These are phyloP conservation scores for Philopotamus ludificatus DNA, from an alignment of 1,140 invertebrate genomes.

Conservation along the genomic window DNA sequence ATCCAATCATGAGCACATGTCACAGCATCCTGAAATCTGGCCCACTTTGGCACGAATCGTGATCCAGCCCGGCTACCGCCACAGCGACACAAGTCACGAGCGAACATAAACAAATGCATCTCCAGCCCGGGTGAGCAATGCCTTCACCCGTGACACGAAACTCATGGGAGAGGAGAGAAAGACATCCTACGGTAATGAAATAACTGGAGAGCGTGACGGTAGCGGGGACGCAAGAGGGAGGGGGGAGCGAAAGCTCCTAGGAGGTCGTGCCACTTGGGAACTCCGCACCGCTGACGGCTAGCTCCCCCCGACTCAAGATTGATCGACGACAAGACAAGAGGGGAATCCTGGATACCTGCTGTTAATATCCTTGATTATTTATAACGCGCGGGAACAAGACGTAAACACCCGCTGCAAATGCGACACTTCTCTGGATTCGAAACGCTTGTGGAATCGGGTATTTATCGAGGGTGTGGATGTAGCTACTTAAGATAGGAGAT, in stretches of 20 bases:
- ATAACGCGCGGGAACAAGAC: not conserved
- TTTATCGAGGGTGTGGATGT: no score
- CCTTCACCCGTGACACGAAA: constrained; percentile 21
- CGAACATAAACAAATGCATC: constrained; percentile 18
- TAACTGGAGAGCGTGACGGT: constrained; percentile 2
- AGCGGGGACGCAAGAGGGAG: not conserved
- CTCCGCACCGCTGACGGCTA: constrained; percentile 1
- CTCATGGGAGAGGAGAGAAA: constrained; percentile 3
- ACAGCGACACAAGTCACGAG: constrained; percentile 18
- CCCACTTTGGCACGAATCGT: constrained; percentile 14
- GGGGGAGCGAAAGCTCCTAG: not conserved
- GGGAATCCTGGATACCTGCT: not conserved
- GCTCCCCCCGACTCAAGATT: constrained; percentile 20
- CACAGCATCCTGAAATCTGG: constrained; percentile 15
- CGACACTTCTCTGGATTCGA: not conserved
- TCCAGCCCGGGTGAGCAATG: not conserved
- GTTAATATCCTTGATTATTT: constrained; percentile 21
- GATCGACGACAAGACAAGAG: constrained; percentile 30
- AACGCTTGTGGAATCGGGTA: no score
- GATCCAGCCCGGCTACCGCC: constrained; percentile 5
- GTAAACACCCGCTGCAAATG: not conserved
- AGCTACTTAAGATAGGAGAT: no score
- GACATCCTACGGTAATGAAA: constrained; percentile 21
- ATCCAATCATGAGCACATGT: no score
- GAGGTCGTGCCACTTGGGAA: not conserved